Conservation (phyloP, 2,113 vertebrate genomes). For the Pterocles orientalis region DNA sequence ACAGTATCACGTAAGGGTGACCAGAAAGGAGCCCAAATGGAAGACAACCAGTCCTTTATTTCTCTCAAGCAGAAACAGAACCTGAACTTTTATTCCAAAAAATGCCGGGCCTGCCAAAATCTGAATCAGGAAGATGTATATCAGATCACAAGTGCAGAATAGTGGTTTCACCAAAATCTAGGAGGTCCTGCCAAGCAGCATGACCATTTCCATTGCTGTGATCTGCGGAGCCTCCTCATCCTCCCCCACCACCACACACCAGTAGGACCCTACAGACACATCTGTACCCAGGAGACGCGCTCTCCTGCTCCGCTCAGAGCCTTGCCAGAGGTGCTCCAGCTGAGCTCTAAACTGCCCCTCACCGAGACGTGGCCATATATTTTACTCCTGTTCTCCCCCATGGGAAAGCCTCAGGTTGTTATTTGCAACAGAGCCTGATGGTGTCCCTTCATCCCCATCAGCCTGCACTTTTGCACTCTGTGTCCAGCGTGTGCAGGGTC, state of each 20-base stretch:
- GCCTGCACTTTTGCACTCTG: neutral
- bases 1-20: neutral
- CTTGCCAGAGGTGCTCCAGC: neutral
- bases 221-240: neutral
- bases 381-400: neutral
- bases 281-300: neutral
- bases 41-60: neutral
- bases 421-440: neutral
- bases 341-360: neutral
- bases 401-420: neutral
- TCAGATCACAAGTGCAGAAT: neutral
- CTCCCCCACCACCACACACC: neutral
- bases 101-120: neutral
- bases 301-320: neutral
- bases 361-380: neutral
- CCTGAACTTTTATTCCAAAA: neutral
- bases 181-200: neutral
- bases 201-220: fast-evolving
- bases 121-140: neutral
- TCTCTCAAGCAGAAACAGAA: neutral
- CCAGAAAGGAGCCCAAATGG: fast-evolving
- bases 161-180: neutral
- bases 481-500: neutral
- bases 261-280: neutral
- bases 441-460: neutral